Base-by-base conservation (phyloP, 2,113 vertebrate genomes). In the Acanthochromis polyacanthus region DNA sequence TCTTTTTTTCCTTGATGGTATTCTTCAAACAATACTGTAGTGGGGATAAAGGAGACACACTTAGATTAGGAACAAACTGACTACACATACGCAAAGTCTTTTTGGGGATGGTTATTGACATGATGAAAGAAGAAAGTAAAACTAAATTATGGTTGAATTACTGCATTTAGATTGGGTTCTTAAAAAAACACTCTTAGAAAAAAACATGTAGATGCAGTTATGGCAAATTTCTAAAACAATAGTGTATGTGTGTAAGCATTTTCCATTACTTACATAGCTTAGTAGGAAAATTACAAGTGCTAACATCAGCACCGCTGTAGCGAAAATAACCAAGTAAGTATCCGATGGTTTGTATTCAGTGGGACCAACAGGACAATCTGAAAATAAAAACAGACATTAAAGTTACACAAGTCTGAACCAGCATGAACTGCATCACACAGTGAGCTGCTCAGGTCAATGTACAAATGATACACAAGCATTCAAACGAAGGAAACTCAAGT, bases 211-310 rank as follows among this genome's bases (percentile, higher is more conserved):
- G 60, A 60, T 25, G 22, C 0, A 38, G 10, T 14, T 19, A 32
- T 15, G 53, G 36, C 36, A 73, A 56, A 23, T 40, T 0, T 36
- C 15, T 19, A n/a, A 50, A 22, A 45, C 17, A 5, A 19, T 11
- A 16, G 4, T 43, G 20, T 75, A 40, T 50, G 38, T n/a, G 61
- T 36, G 15, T 43, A 7, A 28, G 3, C 4, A n/a, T 25, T 2
- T 36, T 36, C 32, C 1, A 10, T 11, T n/a, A 94, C 94, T 94
- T 87, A 95, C 94, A 2, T 93, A 93, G 82, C 89, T 92, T 5
- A 92, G n/a, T 10, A 23, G 32, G 36, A 85, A 85, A 19, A 84
- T 69, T 0, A 92, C 0, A 0, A 95, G 63, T 20, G 90, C 79
- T 0, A 80, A 3, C 6, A 82, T 19, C 51, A 95, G 75, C 75